These are phyloP conservation scores for Oncopodura yosiiana DNA, from an alignment of 1,140 invertebrate species.

Conservation along the genomic window DNA sequence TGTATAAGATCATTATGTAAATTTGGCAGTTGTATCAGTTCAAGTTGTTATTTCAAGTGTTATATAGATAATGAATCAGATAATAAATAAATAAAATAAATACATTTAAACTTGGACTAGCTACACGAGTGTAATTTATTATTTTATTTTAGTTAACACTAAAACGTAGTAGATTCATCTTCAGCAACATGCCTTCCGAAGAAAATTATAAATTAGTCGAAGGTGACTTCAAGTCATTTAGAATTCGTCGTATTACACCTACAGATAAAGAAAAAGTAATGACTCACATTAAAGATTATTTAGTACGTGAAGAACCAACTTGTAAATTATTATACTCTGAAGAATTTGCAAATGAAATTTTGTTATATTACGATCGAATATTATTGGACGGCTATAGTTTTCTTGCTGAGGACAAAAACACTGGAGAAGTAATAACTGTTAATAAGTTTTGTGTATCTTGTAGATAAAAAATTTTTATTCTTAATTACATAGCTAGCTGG, in stretches of 20 bases:
- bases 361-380: background rate
- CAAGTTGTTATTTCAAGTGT: conserved; percentile 1
- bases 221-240: conserved; percentile 21
- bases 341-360: conserved; percentile 18
- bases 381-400: conserved; percentile 16
- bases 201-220: conserved; percentile 1
- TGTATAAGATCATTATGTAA: no score
- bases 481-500: conserved; percentile 15
- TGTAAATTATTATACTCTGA: conserved; percentile 19
- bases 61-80: background rate
- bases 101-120: background rate
- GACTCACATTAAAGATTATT: conserved; percentile 13
- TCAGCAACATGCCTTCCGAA: background rate
- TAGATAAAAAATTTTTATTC: background rate
- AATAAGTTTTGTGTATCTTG: background rate
- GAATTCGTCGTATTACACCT: conserved; percentile 5
- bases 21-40: conserved; percentile 4
- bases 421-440: conserved; percentile 18
- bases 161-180: no score
- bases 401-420: conserved; percentile 14
- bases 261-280: conserved; percentile 20
- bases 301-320: conserved; percentile 20
- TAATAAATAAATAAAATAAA: background rate
- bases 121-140: background rate
- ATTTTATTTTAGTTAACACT: background rate